A percentile compares a stretch with the other conserved stretches of the same genome.
phyloP scores from a whole-genome alignment of 2,888 invertebrate genomes.

The Incurvaria masculella region DNA sequence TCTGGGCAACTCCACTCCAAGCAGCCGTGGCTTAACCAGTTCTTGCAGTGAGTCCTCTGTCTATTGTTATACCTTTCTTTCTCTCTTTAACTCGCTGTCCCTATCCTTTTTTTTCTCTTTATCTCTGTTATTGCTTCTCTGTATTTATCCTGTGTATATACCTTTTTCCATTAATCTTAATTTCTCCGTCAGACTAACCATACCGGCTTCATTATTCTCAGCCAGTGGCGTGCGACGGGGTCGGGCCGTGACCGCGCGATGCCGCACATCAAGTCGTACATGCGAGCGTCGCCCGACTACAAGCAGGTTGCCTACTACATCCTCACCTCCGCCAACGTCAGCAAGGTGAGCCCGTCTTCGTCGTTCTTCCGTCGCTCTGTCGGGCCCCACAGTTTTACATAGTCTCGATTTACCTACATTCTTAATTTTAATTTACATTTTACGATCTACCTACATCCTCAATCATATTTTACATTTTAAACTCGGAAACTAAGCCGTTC shows the following conservation, averaged over 20 bases:
- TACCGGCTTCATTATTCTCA: conserved; percentile 30
- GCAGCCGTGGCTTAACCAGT: conserved; percentile 77
- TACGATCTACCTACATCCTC: too few relatives aligned
- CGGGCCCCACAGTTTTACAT: too few relatives aligned
- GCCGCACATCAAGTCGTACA: conserved; percentile 95
- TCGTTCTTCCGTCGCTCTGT: too few relatives aligned
- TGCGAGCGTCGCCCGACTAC: conserved; percentile 67
- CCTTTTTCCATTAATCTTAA: too few relatives aligned
- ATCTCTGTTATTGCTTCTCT: too few relatives aligned
- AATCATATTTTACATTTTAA: too few relatives aligned
- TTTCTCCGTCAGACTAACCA: neutral
- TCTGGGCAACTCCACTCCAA: conserved; percentile 70
- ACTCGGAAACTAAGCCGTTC: too few relatives aligned
- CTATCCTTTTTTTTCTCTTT: neutral
- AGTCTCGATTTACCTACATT: too few relatives aligned
- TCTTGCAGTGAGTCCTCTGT: conserved; percentile 63
- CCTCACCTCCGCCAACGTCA: conserved; percentile 91
- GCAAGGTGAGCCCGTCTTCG: conserved; percentile 58
- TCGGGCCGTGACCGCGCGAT: conserved; percentile 75
- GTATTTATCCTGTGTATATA: too few relatives aligned
- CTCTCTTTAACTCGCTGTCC: neutral
- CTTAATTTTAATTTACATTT: too few relatives aligned
- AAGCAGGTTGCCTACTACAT: conserved; percentile 76
- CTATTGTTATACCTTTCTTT: neutral
- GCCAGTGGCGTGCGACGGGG: conserved; percentile 79